Conservation (phyloP, 92 coral and sea anemone species). For the Epizoanthus stellaris region DNA sequence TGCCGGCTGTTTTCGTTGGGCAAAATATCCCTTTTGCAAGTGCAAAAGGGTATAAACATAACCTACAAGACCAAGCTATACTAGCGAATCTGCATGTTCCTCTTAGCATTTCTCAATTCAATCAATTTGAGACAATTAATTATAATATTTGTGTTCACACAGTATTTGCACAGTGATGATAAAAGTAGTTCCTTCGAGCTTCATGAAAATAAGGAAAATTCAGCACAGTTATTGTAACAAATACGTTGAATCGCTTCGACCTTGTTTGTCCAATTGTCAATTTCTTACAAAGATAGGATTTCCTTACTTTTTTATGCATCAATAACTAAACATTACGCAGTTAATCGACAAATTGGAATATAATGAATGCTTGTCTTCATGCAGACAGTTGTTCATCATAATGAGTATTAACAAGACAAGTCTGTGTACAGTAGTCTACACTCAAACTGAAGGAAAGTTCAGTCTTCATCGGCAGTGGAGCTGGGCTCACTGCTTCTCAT, state of each 20-base stretch:
- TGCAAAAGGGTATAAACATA: constrained; percentile 28
- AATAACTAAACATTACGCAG: not conserved
- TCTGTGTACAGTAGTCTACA: constrained; percentile 20
- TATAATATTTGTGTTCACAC: constrained; percentile 36
- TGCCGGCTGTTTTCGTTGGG: constrained; percentile 7
- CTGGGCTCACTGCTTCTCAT: constrained; percentile 65
- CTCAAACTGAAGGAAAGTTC: constrained; percentile 46
- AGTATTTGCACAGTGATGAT: constrained; percentile 23
- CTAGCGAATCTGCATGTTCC: constrained; percentile 33
- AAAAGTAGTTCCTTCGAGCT: constrained; percentile 30
- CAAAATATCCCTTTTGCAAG: constrained; percentile 9
- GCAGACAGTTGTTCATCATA: constrained; percentile 32
- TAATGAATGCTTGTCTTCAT: constrained; percentile 24
- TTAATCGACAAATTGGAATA: constrained; percentile 5
- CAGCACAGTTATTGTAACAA: not conserved
- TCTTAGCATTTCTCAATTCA: constrained; percentile 17
- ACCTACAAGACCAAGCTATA: constrained; percentile 22
- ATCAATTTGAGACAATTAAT: constrained; percentile 29
- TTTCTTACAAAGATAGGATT: constrained; percentile 10
- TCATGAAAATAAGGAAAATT: constrained; percentile 22
- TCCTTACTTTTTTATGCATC: not conserved
- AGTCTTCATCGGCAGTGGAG: constrained; percentile 34
- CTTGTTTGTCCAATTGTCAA: too few species aligned
- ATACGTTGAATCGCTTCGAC: too few species aligned
- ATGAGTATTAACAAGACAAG: constrained; percentile 12